These are phyloP conservation scores for Idaea aversata DNA, from an alignment of 2,888 invertebrate genomes.

Conservation along the genomic window DNA sequence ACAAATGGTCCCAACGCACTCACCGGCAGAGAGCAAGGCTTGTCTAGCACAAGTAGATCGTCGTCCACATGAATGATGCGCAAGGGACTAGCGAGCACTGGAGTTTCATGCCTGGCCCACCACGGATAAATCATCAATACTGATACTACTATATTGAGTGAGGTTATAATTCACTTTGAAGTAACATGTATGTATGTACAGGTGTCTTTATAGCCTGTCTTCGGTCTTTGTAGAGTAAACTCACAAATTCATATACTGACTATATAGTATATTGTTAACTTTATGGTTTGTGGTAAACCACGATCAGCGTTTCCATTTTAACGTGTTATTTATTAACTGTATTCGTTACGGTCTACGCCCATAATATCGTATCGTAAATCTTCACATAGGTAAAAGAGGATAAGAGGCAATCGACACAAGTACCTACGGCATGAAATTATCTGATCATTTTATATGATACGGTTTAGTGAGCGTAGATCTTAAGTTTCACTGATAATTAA, in stretches of 20 bases:
- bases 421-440: background rate
- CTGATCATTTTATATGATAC: background rate
- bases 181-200: background rate
- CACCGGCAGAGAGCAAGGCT: constrained; percentile 94
- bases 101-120: constrained; percentile 91
- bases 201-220: background rate
- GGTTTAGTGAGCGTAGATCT: background rate
- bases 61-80: constrained; percentile 91
- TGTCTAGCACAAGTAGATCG: constrained; percentile 93
- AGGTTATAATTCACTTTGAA: constrained; percentile 44
- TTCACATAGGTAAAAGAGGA: background rate
- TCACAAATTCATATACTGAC: background rate
- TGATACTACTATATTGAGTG: constrained; percentile 34
- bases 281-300: background rate
- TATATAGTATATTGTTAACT: background rate
- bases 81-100: constrained; percentile 89
- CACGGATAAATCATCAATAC: constrained; percentile 54
- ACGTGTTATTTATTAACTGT: background rate
- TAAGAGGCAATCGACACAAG: background rate
- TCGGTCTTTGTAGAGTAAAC: background rate
- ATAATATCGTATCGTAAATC: background rate
- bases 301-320: background rate
- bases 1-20: constrained; percentile 71
- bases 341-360: background rate
- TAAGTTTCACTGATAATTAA: background rate